These are phyloP conservation scores for Pandemis corylana DNA, from an alignment of 2,888 invertebrate genomes.

Conservation along the genomic window DNA sequence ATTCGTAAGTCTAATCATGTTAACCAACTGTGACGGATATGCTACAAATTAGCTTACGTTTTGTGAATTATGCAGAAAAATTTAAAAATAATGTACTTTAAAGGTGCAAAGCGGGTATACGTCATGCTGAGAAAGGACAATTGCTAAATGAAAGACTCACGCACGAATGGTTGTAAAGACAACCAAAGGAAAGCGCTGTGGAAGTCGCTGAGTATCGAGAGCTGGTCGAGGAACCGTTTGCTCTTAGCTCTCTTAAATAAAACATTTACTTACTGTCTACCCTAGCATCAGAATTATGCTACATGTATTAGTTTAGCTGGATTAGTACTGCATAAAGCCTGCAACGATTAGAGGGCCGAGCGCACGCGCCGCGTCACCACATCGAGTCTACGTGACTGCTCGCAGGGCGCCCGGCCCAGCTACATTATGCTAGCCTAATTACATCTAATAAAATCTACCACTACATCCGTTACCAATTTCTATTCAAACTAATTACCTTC, in stretches of 20 bases:
- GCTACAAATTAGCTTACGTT: neutral
- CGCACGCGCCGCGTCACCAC: constrained; percentile 65
- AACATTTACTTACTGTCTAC: too few relatives aligned
- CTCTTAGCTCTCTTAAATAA: too few relatives aligned
- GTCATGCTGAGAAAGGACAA: neutral
- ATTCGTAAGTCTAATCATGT: constrained; percentile 20
- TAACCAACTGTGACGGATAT: constrained; percentile 20
- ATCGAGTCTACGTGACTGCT: constrained; percentile 73
- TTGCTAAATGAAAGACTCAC: neutral
- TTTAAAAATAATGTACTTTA: neutral
- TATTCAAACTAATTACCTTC: neutral
- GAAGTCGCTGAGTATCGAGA: too few relatives aligned
- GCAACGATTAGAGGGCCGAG: constrained; percentile 59
- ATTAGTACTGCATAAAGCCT: constrained; percentile 57
- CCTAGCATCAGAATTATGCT: too few relatives aligned
- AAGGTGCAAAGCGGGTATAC: neutral
- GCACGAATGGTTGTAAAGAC: neutral
- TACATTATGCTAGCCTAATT: constrained; percentile 59
- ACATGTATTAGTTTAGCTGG: neutral
- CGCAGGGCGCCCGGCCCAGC: constrained; percentile 55
- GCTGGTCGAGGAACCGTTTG: too few relatives aligned
- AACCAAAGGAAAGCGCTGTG: neutral
- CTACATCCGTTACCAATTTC: neutral
- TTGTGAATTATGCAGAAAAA: neutral
- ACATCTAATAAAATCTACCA: neutral